phyloP scores from a whole-genome alignment of 2,113 vertebrate species.

The Thamnophis sirtalis region DNA sequence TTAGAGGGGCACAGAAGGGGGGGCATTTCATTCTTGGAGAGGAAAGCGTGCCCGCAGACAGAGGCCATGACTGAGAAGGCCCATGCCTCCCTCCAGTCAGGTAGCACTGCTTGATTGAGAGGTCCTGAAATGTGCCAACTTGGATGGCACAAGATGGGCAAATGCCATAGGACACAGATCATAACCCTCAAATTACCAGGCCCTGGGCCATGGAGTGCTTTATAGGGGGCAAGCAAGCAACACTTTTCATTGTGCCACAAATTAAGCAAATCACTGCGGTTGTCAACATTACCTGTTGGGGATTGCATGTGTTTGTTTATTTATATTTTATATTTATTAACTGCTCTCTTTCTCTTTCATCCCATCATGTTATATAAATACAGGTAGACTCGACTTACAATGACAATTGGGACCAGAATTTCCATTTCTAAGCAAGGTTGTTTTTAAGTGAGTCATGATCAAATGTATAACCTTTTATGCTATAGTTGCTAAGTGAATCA shows the following conservation, averaged over 20 bases:
- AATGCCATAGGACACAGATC: background rate
- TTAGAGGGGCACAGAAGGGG: background rate
- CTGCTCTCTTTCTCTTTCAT: background rate
- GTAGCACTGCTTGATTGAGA: background rate
- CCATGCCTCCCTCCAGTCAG: background rate
- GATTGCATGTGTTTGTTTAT: background rate
- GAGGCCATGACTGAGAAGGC: background rate
- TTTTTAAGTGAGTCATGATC: background rate
- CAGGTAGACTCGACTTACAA: background rate
- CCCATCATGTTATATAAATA: background rate
- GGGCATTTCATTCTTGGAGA: background rate
- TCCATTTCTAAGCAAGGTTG: background rate
- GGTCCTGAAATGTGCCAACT: background rate
- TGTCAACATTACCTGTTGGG: background rate
- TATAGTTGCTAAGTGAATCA: background rate
- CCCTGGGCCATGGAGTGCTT: background rate
- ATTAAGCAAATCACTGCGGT: background rate
- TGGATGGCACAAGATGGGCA: background rate
- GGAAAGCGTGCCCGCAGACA: fast-evolving
- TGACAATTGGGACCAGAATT: background rate
- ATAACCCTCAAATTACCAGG: background rate
- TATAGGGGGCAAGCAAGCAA: background rate
- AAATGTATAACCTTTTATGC: background rate
- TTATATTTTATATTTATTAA: background rate
- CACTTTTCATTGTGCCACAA: background rate